Base-by-base conservation (phyloP, 1,140 invertebrate genomes). In the Drosophila malerkotliana region DNA sequence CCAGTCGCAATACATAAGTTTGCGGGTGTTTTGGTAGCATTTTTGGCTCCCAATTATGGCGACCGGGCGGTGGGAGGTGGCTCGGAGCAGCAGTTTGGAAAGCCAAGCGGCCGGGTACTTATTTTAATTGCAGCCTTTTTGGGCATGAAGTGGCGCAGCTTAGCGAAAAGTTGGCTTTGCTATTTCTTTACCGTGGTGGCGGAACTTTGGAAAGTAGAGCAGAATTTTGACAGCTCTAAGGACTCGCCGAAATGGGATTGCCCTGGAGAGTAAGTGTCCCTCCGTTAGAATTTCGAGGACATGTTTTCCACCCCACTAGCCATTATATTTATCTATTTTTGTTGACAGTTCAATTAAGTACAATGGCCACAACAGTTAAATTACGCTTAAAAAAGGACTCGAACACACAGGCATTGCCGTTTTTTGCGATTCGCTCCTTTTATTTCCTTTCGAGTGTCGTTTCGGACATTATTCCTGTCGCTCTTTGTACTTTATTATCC, bases 121-220 rank as follows among this genome's bases (percentile, higher is more conserved):
- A 88, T 87, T 87, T 87, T 87, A 88, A 88, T 87, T 87, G 82
- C 82, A 88, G 75, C 78, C 82, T 87, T 79, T 85, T 87, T 64
- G 82, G 82, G 61, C 55, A 59, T 82, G 82, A 85, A 85, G 82
- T 85, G 82, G 78, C 59, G 69, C 83, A 85, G 78, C 78, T 85
- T 85, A 78, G 78, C 61, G 59, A 63, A 84, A 79, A 84, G 63
- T 72, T 81, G 59, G 28, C 52, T 24, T 28, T 5, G 39, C 37
- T 32, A 28, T 47, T 47, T 47, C 44, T 47, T 6, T 21, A 47
- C 7, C 9, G 4, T 45, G 15, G 2, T 45, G 2, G 44, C 0
- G 44, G 2, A 8, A n/a, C n/a, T 18, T 1, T 12, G 2, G 4
- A 3, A n/a, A 51, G 26, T n/a, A 34, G 9, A 54, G 48, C 59